Evolutionary conservation across 2,113 vertebrate genomes (phyloP), one percentile per base, ranked within the genome.

Genomic region (Callithrix jacchus): DNA sequence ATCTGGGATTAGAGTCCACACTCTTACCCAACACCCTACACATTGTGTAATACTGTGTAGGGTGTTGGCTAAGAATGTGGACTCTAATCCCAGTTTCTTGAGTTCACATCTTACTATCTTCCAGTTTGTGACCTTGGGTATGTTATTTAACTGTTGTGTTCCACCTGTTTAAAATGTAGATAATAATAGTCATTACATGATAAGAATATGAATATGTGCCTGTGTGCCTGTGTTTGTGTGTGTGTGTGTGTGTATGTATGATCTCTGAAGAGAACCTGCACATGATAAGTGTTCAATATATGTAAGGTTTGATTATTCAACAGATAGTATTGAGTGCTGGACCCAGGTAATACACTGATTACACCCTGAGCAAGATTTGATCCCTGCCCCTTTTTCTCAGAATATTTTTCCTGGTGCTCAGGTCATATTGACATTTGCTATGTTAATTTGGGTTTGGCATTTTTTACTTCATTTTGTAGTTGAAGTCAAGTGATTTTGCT

Each of bases 401-500:
- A 25, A 18, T 89, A 25, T 79, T 10, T 84, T 95, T 77, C 66
- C 47, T 82, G 83, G 23, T 73, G 14, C 58, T 91, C 25, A 68
- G 32, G 42, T 42, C 42, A 10, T 76, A 20, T 88, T 85, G 88
- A 77, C 40, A 81, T 83, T 71, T 56, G 32, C 73, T 68, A 25
- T 77, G 17, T 96, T 82, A 14, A 93, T 66, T 90, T 92, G 66
- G 20, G 18, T 77, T 89, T 94, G 64, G 3, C 74, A 35, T 88
- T 93, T 96, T 49, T 20, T 5, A 14, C 94, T 92, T 45, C 86
- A 8, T 49, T 18, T 86, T 37, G 0, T 95, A 99, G 99, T 97
- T 99, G 16, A 98, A 97, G 4, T 96, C 98, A 1, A 77, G 98
- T 0, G 99, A 99, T 95, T 99, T 99, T 2, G 92, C 93, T 0